Evolutionary conservation across 2,113 vertebrate species (phyloP).

Genomic region (Leptodactylus fuscus): DNA sequence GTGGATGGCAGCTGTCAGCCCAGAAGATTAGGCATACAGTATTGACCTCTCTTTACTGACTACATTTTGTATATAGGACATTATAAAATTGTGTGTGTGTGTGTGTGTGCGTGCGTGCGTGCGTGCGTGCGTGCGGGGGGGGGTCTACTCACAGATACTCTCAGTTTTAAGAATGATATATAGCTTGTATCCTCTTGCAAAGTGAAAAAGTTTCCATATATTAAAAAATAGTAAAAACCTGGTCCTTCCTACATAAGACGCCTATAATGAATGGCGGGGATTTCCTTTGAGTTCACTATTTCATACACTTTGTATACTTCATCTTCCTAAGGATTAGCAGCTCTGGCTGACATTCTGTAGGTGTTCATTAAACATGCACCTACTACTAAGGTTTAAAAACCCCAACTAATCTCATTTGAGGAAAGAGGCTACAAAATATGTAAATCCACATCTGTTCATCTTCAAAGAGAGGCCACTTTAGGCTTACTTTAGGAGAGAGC

Average conservation of each 20-base stretch:
- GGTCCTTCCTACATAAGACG: neutral
- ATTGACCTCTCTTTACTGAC: too few relatives aligned
- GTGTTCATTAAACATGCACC: slow-evolving; percentile 99
- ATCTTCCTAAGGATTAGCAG: neutral
- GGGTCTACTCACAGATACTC: too few relatives aligned
- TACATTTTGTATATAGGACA: too few relatives aligned
- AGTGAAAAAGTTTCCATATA: too few relatives aligned
- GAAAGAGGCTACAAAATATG: slow-evolving; percentile 97
- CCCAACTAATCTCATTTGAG: slow-evolving; percentile 98
- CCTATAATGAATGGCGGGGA: neutral
- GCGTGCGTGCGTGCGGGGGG: too few relatives aligned
- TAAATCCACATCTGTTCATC: slow-evolving; percentile 99
- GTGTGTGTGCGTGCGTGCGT: too few relatives aligned
- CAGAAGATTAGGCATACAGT: too few relatives aligned
- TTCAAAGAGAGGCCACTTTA: slow-evolving; percentile 94
- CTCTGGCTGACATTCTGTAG: slow-evolving; percentile 82
- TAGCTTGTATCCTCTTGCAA: too few relatives aligned
- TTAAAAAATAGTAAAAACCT: too few relatives aligned
- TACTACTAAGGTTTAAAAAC: slow-evolving; percentile 86
- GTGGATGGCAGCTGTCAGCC: too few relatives aligned
- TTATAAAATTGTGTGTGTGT: too few relatives aligned
- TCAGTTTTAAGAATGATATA: too few relatives aligned
- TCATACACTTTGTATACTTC: neutral
- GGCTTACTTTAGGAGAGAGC: slow-evolving; percentile 89
- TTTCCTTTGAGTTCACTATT: neutral